Percentiles rank a stretch among this genome's conserved stretches.
Evolutionary conservation across 2,888 invertebrate genomes (phyloP).

Genomic region (Iselma pallidipennis): DNA sequence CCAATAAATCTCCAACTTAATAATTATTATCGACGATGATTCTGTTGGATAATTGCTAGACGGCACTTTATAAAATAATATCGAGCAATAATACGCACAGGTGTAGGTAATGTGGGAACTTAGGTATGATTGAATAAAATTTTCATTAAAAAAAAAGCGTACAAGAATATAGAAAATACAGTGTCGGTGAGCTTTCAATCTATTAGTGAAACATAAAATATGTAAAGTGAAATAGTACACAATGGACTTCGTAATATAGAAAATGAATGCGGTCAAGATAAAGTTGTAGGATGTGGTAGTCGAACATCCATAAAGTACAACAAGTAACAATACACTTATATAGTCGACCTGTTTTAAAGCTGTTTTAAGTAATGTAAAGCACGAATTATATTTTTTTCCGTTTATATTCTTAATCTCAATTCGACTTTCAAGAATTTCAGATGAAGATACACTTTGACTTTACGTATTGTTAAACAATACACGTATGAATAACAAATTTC

Average conservation of each 20-base stretch:
- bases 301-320: slow-evolving; percentile 34
- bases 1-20: slow-evolving; percentile 37
- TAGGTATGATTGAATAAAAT: slow-evolving; percentile 35
- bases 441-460: slow-evolving; percentile 52
- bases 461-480: slow-evolving; percentile 44
- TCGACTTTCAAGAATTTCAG: slow-evolving; percentile 46
- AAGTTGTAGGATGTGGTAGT: slow-evolving; percentile 35
- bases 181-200: no score
- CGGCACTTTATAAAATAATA: slow-evolving; percentile 37
- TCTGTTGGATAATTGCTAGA: slow-evolving; percentile 33
- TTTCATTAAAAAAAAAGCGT: no score
- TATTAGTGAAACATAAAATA: no score
- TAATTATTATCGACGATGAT: slow-evolving; percentile 36
- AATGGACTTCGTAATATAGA: slow-evolving; percentile 29
- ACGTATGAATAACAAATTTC: slow-evolving; percentile 48
- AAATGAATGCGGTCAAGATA: slow-evolving; percentile 33
- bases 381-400: slow-evolving; percentile 40
- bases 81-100: slow-evolving; percentile 32
- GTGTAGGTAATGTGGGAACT: slow-evolving; percentile 36
- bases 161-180: no score
- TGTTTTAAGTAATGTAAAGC: slow-evolving; percentile 44
- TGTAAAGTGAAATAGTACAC: slow-evolving; percentile 13
- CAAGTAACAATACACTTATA: slow-evolving; percentile 33
- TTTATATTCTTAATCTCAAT: slow-evolving; percentile 12
- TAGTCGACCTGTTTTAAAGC: slow-evolving; percentile 31